Evolutionary conservation across 2,797 vertebrate genomes (phyloP), one percentile per base, ranked within the genome.

Genomic region (Muscicapa striata): DNA sequence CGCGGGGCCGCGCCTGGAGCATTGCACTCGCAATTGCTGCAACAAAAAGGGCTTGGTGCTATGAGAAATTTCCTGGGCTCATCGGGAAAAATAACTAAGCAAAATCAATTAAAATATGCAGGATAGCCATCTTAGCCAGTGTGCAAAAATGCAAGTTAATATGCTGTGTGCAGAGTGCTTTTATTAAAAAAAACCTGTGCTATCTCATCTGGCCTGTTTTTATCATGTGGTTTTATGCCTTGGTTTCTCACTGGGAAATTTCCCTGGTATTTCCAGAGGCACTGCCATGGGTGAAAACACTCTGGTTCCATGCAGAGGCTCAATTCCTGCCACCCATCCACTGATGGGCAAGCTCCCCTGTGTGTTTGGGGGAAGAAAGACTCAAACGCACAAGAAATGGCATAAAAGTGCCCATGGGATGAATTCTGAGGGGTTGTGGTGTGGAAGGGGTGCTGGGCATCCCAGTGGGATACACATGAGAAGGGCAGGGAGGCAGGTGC

Each of bases 21-120:
- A 4, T 21, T 1, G 3, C 0, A 0, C 24, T 75, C 2, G 1
- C 15, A 11, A 15, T 26, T 36, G 6, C 17, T 17, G 30, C 51
- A 13, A 54, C n/a, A n/a, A 24, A 46, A 89, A 38, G 21, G 46
- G 21, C 51, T 83, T 1, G 0, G 36, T 5, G 10, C n/a, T 45
- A 6, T 30, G 23, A 43, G 68, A 74, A 49, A 48, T 21, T 41
- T 63, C 68, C 63, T 38, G 52, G 38, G 15, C 6, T 46, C 5
- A 13, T 43, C 10, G 20, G 29, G 68, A 8, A 38, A 73, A 82
- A 76, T 13, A 59, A 67, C 40, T 5, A 10, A 8, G 9, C 8
- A 32, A 58, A 58, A 40, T 12, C 16, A 78, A 48, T 40, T 23
- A 17, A 46, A 78, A 84, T 7, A 13, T 3, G 12, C 18, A 15